Base-by-base conservation (phyloP, 1,140 invertebrate genomes). In the Nixonia krombeini region DNA sequence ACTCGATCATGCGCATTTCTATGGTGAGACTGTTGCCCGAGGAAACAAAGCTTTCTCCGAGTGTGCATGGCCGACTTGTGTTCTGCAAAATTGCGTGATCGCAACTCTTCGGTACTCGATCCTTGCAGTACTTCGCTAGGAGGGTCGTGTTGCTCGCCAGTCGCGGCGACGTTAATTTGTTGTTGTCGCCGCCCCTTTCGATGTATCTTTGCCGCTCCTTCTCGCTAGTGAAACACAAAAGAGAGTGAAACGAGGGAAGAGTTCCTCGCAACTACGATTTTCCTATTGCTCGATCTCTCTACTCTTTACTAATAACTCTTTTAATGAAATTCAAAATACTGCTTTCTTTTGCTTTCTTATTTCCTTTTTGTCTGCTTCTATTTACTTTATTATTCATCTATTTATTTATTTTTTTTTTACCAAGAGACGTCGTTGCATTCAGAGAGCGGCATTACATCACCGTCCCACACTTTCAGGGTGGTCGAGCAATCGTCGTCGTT, bases 31-130 rank as follows among this genome's bases (percentile, higher is more conserved):
- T 91, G 75, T 92, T 92, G 28, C 90, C 91, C 40, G 89, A 90
- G 0, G 93, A 94, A 1, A 96, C 86, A 75, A 93, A 95, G 78
- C 93, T 94, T 75, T 96, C 94, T 0, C 91, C 89, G 1, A 93
- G 86, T 1, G 90, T 90, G 72, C 94, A 96, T 0, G 92, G 92
- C 51, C 93, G 85, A 42, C 87, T 87, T 6, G 78, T 78, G 63
- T 88, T 88, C 10, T 86, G 83, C 21, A 92, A 76, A 29, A 93
- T 86, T 7, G 89, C 89, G 72, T 93, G 91, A 73, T 94, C 92
- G 72, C 93, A 94, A 29, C 90, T 93, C 45, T 90, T 87, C 0
- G 92, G 92, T 4, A 93, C 89, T 9, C 90, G 87, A 67, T 93
- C 92, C 44, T 90, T 89, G 75, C 93, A 94, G 73, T 92, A 94